These are phyloP conservation scores for Heliocidaris tuberculata DNA, from an alignment of 35 echinoderm and acorn worm genomes.

Conservation along the genomic window DNA sequence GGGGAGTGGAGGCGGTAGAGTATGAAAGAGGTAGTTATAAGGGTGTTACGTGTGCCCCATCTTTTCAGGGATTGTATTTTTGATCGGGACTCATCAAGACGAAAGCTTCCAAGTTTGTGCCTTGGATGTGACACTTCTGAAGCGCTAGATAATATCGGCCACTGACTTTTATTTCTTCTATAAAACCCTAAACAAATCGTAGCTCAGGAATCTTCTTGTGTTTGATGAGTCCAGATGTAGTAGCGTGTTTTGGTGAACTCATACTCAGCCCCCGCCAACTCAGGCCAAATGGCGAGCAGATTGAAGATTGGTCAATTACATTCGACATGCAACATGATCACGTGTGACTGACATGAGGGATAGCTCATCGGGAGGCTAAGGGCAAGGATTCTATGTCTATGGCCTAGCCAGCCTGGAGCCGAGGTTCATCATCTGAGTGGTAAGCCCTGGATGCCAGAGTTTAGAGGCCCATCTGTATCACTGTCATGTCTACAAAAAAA, in stretches of 20 bases:
- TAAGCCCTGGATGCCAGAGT: not conserved
- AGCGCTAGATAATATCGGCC: too few species aligned
- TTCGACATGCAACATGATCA: not conserved
- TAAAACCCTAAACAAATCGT: too few species aligned
- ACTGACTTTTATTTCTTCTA: too few species aligned
- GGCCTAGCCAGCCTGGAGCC: not conserved
- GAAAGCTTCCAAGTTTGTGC: too few species aligned
- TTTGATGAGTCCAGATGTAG: not conserved
- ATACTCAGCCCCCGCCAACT: not conserved
- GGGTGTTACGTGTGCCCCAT: too few species aligned
- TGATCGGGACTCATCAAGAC: too few species aligned
- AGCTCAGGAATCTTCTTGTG: too few species aligned
- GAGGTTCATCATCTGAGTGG: not conserved
- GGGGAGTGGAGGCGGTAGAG: too few species aligned
- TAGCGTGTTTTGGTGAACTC: not conserved
- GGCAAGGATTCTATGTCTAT: not conserved
- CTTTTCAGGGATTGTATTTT: too few species aligned
- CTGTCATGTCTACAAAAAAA: not conserved
- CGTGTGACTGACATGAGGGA: not conserved
- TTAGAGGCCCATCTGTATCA: not conserved
- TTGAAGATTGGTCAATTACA: constrained; percentile 14
- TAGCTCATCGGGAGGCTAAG: not conserved
- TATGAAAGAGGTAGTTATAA: too few species aligned
- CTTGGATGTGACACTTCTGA: too few species aligned
- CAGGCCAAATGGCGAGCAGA: not conserved